A percentile compares a stretch with the other conserved stretches of the same genome.
phyloP scores from a whole-genome alignment of 1,140 invertebrate genomes.

The Neotoxoptera formosana region DNA sequence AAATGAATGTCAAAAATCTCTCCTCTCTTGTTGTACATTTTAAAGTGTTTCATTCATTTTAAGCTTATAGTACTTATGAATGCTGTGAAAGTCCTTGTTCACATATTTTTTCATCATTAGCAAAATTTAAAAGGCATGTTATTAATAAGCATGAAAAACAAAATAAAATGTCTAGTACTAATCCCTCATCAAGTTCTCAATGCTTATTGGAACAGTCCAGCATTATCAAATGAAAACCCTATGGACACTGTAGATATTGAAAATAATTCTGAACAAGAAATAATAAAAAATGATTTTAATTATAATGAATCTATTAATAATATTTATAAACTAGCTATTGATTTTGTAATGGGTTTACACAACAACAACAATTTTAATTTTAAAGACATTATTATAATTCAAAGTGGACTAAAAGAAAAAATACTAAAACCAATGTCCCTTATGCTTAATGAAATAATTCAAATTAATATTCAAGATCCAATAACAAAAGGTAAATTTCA shows the following conservation, averaged over 20 bases:
- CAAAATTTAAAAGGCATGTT: neutral
- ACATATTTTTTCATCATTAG: neutral
- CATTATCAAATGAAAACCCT: no score
- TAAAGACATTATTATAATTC: conserved; percentile 9
- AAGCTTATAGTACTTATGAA: conserved; percentile 19
- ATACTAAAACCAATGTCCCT: neutral
- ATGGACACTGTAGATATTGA: no score
- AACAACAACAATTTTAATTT: neutral
- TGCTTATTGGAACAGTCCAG: no score
- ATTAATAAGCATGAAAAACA: no score
- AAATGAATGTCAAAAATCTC: neutral
- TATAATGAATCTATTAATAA: neutral
- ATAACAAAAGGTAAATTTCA: neutral
- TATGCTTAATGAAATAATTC: neutral
- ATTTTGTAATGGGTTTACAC: neutral
- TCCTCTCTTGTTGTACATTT: neutral
- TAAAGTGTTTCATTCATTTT: neutral
- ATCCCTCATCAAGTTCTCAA: no score
- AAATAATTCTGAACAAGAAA: neutral
- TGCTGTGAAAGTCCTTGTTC: conserved; percentile 7
- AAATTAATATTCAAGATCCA: neutral
- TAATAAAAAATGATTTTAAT: neutral
- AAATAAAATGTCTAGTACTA: no score
- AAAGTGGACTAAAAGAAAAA: neutral
- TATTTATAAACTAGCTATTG: neutral